Percentiles rank a stretch among this genome's conserved stretches.
Conservation (phyloP, 2,888 invertebrate species). For the Laothoe populi region DNA sequence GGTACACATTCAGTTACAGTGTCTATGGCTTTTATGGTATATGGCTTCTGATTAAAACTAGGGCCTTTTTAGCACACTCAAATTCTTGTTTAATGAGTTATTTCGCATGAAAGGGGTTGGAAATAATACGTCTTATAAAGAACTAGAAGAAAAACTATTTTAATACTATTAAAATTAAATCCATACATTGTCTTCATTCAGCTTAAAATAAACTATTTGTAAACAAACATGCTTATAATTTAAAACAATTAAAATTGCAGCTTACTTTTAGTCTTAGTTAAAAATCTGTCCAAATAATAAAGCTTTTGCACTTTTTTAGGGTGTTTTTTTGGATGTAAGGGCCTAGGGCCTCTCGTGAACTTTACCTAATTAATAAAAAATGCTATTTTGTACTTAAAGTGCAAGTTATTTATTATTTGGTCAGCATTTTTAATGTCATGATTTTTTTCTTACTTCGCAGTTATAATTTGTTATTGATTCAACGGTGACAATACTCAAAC, state of each 20-base stretch:
- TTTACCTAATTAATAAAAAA: background rate
- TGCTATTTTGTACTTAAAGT: too few species aligned
- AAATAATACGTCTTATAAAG: conserved; percentile 7
- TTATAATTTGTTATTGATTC: background rate
- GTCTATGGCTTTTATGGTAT: too few species aligned
- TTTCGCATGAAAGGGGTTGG: background rate
- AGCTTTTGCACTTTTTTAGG: background rate
- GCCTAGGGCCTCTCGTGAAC: too few species aligned
- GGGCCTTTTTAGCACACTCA: too few species aligned
- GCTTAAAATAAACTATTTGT: background rate
- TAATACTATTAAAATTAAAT: conserved; percentile 21
- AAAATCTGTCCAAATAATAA: background rate
- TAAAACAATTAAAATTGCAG: too few species aligned
- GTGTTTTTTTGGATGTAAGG: too few species aligned
- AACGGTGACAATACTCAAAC: background rate
- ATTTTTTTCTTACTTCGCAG: background rate
- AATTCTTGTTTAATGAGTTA: too few species aligned
- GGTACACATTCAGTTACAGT: too few species aligned
- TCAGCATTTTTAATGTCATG: background rate
- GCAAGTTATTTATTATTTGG: background rate
- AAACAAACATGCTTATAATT: background rate
- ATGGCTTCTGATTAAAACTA: too few species aligned
- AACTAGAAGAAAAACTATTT: conserved; percentile 2
- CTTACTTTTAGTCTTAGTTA: too few species aligned
- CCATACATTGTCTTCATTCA: conserved; percentile 1